Base-by-base conservation (phyloP, 2,888 invertebrate species). In the Athalia cordata region DNA sequence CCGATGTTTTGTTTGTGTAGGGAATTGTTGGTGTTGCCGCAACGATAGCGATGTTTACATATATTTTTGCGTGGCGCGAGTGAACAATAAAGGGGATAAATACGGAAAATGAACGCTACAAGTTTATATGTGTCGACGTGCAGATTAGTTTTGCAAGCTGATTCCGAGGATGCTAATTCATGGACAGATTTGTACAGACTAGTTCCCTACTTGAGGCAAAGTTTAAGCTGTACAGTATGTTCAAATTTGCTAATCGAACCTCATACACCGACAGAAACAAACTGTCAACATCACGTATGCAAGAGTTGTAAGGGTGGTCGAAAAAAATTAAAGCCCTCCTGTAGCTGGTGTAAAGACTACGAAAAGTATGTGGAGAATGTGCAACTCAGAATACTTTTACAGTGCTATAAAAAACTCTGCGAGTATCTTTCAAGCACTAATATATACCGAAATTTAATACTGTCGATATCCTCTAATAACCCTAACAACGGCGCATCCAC, bases 201-300 rank as follows among this genome's bases (percentile, higher is more conserved):
- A 86, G 93, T 98, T 84, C 96, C 96, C 5, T 96, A 96, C 91
- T 92, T 98, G 87, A 93, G 97, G 79, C 96, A 96, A 89, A 95
- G 96, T 81, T 92, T 98, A 85, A 95, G 96, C 83, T 98, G 98
- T 91, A 96, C 95, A 78, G 97, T 97, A 77, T 98, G 98, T 90
- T 95, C 95, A 80, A 94, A 95, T 88, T 92, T 98, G 82, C 90
- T 97, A 78, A 94, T 94, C 83, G 95, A 96, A 87, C 97, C 98
- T 5, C 94, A 94, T 87, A 94, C 96, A 55, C 96, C 97, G 13
- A 93, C 93, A 29, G 94, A 94, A 84, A 93, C 94, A 4, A 94
- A 94, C 81, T 98, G 98, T 91, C 96, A 96, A 89, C 98, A 98
- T 91, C 96, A 96, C 91, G 95, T 98, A 59, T 98, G 98, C 90